Evolutionary conservation across 2,113 vertebrate species (phyloP).

Genomic region (Hyla sarda): DNA sequence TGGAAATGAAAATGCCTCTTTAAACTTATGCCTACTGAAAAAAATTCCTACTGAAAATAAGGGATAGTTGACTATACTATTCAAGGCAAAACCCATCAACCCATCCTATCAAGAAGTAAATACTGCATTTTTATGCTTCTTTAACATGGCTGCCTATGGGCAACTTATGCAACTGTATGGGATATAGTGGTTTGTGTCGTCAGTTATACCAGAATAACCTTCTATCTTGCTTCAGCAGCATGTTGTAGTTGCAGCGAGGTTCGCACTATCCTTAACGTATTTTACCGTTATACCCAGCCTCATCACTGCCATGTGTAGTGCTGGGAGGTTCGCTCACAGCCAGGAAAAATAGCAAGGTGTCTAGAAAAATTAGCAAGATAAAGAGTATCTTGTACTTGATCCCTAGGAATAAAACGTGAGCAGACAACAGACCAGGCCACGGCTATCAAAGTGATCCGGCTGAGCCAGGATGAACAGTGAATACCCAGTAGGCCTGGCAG

Average conservation of each 20-base stretch:
- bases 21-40: no score
- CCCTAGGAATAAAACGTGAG: constrained; percentile 6
- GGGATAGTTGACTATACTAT: no score
- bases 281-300: not conserved
- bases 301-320: not conserved
- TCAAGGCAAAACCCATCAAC: no score
- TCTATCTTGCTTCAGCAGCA: no score
- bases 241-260: no score
- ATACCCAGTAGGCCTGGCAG: constrained; percentile 60
- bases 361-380: constrained; percentile 25
- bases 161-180: not conserved
- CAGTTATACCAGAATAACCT: no score
- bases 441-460: not conserved
- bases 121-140: no score
- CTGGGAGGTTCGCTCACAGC: not conserved
- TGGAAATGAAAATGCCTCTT: no score
- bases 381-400: not conserved
- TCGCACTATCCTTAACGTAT: not conserved
- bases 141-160: no score
- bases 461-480: not conserved
- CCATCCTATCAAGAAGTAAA: no score
- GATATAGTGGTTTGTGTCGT: not conserved
- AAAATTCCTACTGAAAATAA: no score
- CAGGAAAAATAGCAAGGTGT: not conserved
- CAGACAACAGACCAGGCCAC: constrained; percentile 4